phyloP scores from a whole-genome alignment of 2,888 invertebrate genomes.

The Euplagia quadripunctaria region DNA sequence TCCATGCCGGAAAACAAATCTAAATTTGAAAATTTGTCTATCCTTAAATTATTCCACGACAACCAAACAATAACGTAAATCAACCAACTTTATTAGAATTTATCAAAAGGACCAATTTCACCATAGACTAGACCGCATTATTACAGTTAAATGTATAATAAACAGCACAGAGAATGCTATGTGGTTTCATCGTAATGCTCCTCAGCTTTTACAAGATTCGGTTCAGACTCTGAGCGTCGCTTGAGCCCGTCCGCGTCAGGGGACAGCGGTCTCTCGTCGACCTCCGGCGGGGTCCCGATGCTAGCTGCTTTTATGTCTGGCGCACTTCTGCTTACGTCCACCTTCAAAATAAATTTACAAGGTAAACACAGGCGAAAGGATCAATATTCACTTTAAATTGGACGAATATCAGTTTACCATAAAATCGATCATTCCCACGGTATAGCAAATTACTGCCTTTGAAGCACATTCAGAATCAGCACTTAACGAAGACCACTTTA shows the following conservation, averaged over 20 bases:
- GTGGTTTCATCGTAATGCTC: conserved; percentile 75
- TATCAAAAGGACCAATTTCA: conserved; percentile 35
- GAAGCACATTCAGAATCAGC: no score
- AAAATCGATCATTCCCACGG: neutral
- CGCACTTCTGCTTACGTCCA: conserved; percentile 88
- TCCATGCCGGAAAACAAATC: conserved; percentile 31
- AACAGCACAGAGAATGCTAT: conserved; percentile 57
- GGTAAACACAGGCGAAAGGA: neutral
- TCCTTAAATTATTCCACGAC: conserved; percentile 27
- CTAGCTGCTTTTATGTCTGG: conserved; percentile 86
- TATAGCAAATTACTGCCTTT: no score
- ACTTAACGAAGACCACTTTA: no score
- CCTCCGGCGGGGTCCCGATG: conserved; percentile 51
- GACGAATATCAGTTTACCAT: neutral
- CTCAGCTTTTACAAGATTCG: conserved; percentile 86
- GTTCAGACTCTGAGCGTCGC: conserved; percentile 89
- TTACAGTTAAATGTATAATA: conserved; percentile 40
- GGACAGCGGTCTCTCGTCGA: conserved; percentile 65
- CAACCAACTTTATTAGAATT: conserved; percentile 30
- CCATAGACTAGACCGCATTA: conserved; percentile 44
- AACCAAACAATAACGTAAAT: conserved; percentile 23
- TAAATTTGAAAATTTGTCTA: conserved; percentile 23
- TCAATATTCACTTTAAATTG: neutral
- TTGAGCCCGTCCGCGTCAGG: conserved; percentile 82
- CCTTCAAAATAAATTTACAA: conserved; percentile 52